A percentile compares a stretch with the other conserved stretches of the same genome.
phyloP scores from a whole-genome alignment of 2,888 invertebrate species.

The Eilema griseolum region DNA sequence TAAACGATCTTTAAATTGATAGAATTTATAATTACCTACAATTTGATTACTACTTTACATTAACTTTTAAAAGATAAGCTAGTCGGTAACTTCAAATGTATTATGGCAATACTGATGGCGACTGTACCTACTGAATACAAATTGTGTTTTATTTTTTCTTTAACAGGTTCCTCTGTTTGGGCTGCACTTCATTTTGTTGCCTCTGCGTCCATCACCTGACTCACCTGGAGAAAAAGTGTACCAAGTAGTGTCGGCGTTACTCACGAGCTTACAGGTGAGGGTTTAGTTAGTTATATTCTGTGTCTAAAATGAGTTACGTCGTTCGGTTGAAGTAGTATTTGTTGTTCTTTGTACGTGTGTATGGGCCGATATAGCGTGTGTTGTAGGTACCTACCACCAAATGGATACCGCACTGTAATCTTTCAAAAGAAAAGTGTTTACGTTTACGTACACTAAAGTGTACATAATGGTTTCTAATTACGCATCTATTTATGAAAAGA shows the following conservation, averaged over 20 bases:
- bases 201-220: constrained; percentile 88
- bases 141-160: background rate
- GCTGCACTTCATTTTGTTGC: constrained; percentile 90
- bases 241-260: constrained; percentile 88
- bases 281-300: background rate
- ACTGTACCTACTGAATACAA: background rate
- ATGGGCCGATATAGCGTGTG: background rate
- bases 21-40: too few species aligned
- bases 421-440: background rate
- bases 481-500: background rate
- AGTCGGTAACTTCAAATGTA: too few species aligned
- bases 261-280: constrained; percentile 90
- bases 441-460: background rate
- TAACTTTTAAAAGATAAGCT: too few species aligned
- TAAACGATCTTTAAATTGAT: too few species aligned
- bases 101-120: background rate
- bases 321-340: constrained; percentile 3
- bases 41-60: too few species aligned
- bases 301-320: background rate
- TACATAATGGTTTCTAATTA: background rate
- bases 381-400: too few species aligned
- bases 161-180: constrained; percentile 91
- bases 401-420: background rate
- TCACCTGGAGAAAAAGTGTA: constrained; percentile 87
- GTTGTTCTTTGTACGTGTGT: background rate